phyloP scores from a whole-genome alignment of 1,140 invertebrate genomes.

The Chymomyza costata region DNA sequence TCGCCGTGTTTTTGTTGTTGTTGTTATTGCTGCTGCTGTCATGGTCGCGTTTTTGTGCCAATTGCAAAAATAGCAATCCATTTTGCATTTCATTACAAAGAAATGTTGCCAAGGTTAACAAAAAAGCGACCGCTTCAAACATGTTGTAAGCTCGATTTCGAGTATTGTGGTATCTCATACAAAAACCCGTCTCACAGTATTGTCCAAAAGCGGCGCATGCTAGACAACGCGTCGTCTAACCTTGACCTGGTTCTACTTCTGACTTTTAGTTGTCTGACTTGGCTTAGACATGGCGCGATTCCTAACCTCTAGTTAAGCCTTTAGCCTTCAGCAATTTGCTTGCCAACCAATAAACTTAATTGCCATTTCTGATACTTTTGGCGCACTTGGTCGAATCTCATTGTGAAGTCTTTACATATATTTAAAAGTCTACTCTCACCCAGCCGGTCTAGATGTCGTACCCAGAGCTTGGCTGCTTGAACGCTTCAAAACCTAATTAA shows the following conservation, averaged over 20 bases:
- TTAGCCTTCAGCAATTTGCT: slow-evolving; percentile 20
- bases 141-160: slow-evolving; percentile 1
- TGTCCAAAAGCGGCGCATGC: slow-evolving; percentile 36
- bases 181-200: slow-evolving; percentile 48
- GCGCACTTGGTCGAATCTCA: too few relatives aligned
- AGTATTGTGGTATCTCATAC: too few relatives aligned
- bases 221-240: slow-evolving; percentile 31
- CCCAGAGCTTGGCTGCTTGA: background rate
- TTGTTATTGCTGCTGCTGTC: slow-evolving; percentile 13
- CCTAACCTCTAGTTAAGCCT: slow-evolving; percentile 38
- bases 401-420: slow-evolving; percentile 32
- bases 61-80: slow-evolving; percentile 8
- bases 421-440: slow-evolving; percentile 17
- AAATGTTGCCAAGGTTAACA: slow-evolving; percentile 8
- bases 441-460: too few relatives aligned
- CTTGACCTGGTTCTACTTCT: slow-evolving; percentile 57
- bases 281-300: slow-evolving; percentile 25
- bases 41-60: slow-evolving; percentile 46
- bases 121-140: background rate
- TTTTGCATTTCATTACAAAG: slow-evolving; percentile 20
- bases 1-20: slow-evolving; percentile 4
- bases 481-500: slow-evolving; percentile 47
- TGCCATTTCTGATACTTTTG: slow-evolving; percentile 58
- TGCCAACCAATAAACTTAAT: slow-evolving; percentile 49
- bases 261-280: slow-evolving; percentile 8